Evolutionary conservation across 2,113 vertebrate genomes (phyloP), one percentile per base, ranked within the genome.

Genomic region (Rhizomys pruinosus): DNA sequence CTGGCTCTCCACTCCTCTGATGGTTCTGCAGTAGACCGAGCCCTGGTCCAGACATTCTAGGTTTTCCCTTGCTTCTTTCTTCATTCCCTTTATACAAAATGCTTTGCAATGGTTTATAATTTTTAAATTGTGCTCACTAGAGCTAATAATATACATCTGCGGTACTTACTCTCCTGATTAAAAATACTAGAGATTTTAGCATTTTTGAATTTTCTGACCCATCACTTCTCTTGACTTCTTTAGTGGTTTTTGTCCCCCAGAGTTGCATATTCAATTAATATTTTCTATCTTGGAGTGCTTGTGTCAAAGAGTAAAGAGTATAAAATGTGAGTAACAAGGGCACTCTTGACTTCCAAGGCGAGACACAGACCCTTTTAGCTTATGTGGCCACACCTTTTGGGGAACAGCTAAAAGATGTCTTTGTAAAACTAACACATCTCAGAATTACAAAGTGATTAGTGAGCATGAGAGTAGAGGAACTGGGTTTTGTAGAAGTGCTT

Each of bases 351-450:
- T 76, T 72, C 3, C 42, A 59, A 52, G 79, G 10, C 22, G 32
- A 84, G 42, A 55, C 6, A 20, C 3, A 76, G 63, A 88, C 7
- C 52, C 47, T 80, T 39, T 8, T 19, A 32, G 34, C 13, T 5
- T 59, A 12, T 0, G 0, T 68, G 20, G 19, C 37, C 55, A 44
- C 16, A 4, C 7, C 81, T 90, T 7, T 25, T 78, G 87, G 23
- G 42, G 0, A 59, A 23, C 17, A 85, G 22, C 82, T 17, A 37
- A 89, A 16, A n/a, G 55, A 7, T 37, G 15, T 13, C 63, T 77
- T 34, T 22, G 5, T 74, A 71, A 52, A 6, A 2, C 2, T 6
- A 0, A 7, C 8, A 10, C 4, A 9, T 68, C 1, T 32, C 63
- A 15, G 37, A 1, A 1, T 3, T 72, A 82, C 13, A 47, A 42